Conservation (phyloP, 2,113 vertebrate genomes). For the Otocyon megalotis region DNA sequence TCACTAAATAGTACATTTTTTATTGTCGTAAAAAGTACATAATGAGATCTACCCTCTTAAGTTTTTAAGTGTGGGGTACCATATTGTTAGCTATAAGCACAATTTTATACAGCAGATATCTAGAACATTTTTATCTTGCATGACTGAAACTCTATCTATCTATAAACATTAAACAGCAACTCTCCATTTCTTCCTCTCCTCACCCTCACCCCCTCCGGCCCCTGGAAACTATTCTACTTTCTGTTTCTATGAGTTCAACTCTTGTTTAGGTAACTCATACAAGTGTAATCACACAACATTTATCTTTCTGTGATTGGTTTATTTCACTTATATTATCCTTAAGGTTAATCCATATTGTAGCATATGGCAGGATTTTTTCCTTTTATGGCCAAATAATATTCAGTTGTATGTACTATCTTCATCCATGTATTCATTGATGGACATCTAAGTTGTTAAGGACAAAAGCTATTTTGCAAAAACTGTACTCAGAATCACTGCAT, state of each 20-base stretch:
- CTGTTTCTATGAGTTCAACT: not conserved
- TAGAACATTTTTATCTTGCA: not conserved
- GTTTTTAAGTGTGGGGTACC: not conserved
- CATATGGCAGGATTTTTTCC: not conserved
- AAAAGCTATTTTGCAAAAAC: not conserved
- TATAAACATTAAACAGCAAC: not conserved
- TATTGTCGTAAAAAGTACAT: not conserved
- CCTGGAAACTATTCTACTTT: not conserved
- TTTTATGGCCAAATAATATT: not conserved
- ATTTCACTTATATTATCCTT: not conserved
- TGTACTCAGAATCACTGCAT: not conserved
- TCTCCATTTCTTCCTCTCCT: fast-evolving
- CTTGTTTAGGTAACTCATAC: not conserved
- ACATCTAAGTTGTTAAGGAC: not conserved
- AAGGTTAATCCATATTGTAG: not conserved
- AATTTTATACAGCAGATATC: not conserved
- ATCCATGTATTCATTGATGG: not conserved
- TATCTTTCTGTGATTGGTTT: not conserved
- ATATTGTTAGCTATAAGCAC: not conserved
- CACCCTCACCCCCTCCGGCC: no score
- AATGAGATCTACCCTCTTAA: not conserved
- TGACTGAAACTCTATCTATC: not conserved
- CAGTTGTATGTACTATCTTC: not conserved
- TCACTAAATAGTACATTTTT: not conserved
- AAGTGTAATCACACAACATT: not conserved